A percentile compares a stretch with the other conserved stretches of the same genome.
phyloP scores from a whole-genome alignment of 35 echinoderm and acorn worm genomes.

The Ophiothrix spiculata region DNA sequence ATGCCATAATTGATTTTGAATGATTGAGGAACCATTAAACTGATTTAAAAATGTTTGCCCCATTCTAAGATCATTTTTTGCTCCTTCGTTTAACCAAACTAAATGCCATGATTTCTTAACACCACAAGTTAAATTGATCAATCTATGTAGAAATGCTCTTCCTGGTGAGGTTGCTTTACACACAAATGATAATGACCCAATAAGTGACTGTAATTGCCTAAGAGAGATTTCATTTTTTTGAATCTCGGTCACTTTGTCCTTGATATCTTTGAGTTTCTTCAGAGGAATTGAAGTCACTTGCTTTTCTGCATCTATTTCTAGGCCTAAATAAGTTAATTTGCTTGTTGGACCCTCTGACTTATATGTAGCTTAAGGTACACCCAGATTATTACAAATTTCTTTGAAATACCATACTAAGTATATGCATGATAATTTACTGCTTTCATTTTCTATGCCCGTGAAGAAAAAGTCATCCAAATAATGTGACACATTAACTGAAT shows the following conservation, averaged over 20 bases:
- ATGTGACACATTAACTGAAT: not conserved
- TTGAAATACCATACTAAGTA: not conserved
- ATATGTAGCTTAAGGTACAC: not conserved
- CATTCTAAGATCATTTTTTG: constrained; percentile 16
- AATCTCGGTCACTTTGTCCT: not conserved
- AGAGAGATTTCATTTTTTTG: not conserved
- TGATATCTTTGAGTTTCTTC: not conserved
- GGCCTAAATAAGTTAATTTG: no score
- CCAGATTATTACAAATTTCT: not conserved
- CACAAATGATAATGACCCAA: no score
- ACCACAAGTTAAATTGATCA: constrained; percentile 22
- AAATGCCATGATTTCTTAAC: not conserved
- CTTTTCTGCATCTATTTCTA: constrained; percentile 14
- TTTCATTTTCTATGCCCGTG: not conserved
- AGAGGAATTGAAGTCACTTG: not conserved
- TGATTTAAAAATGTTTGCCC: constrained; percentile 5
- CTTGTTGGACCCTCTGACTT: no score
- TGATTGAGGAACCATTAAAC: not conserved
- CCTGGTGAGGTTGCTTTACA: constrained; percentile 29
- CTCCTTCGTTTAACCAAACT: not conserved
- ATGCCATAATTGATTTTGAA: not conserved
- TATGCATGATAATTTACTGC: not conserved
- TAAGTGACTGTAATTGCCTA: constrained; percentile 6
- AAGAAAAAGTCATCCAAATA: not conserved
- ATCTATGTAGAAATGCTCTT: constrained; percentile 9